Conservation (phyloP, 23 tunicate species). For the Ciona savignyi region DNA sequence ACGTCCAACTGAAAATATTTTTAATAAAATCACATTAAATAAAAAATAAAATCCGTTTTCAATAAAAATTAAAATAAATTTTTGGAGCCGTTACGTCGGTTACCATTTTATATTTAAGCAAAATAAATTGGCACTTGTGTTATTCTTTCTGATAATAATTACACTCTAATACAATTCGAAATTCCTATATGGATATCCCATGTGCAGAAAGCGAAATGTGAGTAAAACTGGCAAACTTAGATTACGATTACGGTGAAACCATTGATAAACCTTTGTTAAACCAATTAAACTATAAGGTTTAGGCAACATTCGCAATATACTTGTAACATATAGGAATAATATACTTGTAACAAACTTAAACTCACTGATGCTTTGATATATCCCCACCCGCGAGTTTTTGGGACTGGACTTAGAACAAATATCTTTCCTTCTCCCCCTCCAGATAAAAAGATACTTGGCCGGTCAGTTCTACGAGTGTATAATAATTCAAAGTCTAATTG, state of each 20-base stretch:
- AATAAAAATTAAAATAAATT: background rate
- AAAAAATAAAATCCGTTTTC: background rate
- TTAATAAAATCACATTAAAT: background rate
- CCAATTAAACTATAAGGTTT: too few relatives aligned
- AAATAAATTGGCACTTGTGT: too few relatives aligned
- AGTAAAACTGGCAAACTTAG: too few relatives aligned
- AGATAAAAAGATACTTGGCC: slow-evolving; percentile 87
- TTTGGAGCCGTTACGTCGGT: background rate
- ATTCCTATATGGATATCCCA: too few relatives aligned
- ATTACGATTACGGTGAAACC: too few relatives aligned
- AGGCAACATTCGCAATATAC: too few relatives aligned
- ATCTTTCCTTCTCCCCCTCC: slow-evolving; percentile 75
- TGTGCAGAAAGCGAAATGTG: too few relatives aligned
- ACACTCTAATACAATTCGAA: too few relatives aligned
- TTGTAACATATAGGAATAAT: too few relatives aligned
- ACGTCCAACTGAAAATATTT: slow-evolving; percentile 30
- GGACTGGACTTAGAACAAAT: slow-evolving; percentile 73
- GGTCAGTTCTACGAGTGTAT: slow-evolving; percentile 58
- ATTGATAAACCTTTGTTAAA: too few relatives aligned
- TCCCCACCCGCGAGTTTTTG: slow-evolving; percentile 73
- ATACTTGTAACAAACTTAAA: background rate
- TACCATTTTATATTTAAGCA: background rate
- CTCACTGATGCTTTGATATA: slow-evolving; percentile 70
- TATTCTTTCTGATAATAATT: too few relatives aligned
- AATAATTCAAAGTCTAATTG: too few relatives aligned